Evolutionary conservation across 1,140 invertebrate genomes (phyloP).

Genomic region (Drosophila bocqueti): DNA sequence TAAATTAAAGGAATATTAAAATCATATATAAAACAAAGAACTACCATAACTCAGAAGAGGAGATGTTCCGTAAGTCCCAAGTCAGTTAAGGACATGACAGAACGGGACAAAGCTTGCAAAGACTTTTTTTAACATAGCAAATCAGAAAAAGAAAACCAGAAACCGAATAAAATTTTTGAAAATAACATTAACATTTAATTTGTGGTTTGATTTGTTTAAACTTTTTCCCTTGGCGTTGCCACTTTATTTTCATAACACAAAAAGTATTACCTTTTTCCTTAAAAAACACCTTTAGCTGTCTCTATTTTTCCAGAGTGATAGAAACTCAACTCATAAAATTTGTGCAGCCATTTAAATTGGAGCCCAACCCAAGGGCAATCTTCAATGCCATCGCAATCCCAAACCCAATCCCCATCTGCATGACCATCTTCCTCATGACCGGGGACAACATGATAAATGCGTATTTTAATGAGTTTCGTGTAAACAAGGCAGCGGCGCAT

Average conservation of each 20-base stretch:
- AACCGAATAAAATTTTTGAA: no score
- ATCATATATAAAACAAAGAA: no score
- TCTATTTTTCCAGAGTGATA: background rate
- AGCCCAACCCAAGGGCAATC: slow-evolving; percentile 38
- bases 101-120: no score
- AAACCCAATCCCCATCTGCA: slow-evolving; percentile 36
- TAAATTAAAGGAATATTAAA: no score
- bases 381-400: slow-evolving; percentile 24
- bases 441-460: slow-evolving; percentile 75
- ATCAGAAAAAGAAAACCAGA: no score
- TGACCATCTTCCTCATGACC: slow-evolving; percentile 30
- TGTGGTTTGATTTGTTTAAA: no score
- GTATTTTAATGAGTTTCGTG: slow-evolving; percentile 83
- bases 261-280: background rate
- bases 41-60: no score
- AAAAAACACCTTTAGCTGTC: background rate
- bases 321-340: slow-evolving; percentile 48
- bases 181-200: no score
- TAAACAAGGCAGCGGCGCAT: slow-evolving; percentile 75
- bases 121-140: no score
- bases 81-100: no score
- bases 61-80: no score
- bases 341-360: slow-evolving; percentile 73
- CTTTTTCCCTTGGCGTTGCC: background rate
- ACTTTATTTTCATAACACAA: background rate